Conservation (phyloP, 2,113 vertebrate genomes). For the Poeciliopsis occidentalis region DNA sequence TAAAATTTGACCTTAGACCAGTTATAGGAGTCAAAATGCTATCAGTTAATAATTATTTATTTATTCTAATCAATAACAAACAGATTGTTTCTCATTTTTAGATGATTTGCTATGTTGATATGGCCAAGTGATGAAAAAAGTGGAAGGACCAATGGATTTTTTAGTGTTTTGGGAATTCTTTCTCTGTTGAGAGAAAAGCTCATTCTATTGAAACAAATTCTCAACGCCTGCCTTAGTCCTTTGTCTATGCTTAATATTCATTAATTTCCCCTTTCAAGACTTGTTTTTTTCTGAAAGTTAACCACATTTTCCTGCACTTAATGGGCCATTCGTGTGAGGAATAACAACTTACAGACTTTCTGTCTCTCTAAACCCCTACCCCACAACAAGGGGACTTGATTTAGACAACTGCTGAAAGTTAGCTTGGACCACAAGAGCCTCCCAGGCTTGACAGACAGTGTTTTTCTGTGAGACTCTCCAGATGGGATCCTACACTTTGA, state of each 20-base stretch:
- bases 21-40: constrained; percentile 41
- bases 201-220: constrained; percentile 52
- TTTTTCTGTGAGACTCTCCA: constrained; percentile 74
- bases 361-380: constrained; percentile 58
- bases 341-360: constrained; percentile 59
- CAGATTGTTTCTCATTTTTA: constrained; percentile 7
- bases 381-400: constrained; percentile 51
- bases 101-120: constrained; percentile 45
- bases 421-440: constrained; percentile 53
- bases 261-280: constrained; percentile 56
- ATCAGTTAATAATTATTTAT: constrained; percentile 72
- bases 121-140: constrained; percentile 48
- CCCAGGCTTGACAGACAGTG: constrained; percentile 50
- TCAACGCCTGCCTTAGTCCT: constrained; percentile 42
- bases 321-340: constrained; percentile 43
- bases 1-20: constrained; percentile 38
- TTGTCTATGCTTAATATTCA: constrained; percentile 52
- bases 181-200: constrained; percentile 32
- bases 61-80: constrained; percentile 74
- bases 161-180: constrained; percentile 46
- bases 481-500: constrained; percentile 72
- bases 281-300: constrained; percentile 57
- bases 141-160: constrained; percentile 44
- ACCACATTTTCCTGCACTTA: constrained; percentile 50
- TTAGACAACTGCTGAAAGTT: constrained; percentile 62